Base-by-base conservation (phyloP, 2,113 vertebrate species). In the Tragelaphus buxtoni region DNA sequence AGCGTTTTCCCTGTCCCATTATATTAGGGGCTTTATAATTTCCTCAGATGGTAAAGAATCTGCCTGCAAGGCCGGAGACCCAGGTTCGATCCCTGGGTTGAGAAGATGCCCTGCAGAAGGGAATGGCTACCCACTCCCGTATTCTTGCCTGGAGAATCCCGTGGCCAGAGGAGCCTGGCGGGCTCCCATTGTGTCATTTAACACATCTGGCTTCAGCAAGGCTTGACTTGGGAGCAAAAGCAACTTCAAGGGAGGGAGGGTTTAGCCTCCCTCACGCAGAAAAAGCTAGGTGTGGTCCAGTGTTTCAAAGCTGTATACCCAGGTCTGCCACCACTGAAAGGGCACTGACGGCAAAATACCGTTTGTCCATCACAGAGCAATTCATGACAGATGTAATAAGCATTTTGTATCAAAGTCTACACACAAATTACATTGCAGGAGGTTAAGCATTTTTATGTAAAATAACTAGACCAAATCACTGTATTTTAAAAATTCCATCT, bases 371-470 rank as follows among this genome's bases (percentile, higher is more conserved):
- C 24, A 16, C 26, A 76, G 84, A 76, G 76, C 45, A 58, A 76
- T 9, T 81, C 72, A 72, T 42, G 55, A 95, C 45, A 95, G 28
- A 51, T 42, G 1, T n/a, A 95, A 72, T 13, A 84, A 61, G 58
- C 12, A 95, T 92, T 93, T 72, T 85, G 7, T 74, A 96, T 63
- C 28, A 80, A 96, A 91, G 53, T 69, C 49, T 91, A 77, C 39
- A 63, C 22, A 22, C 11, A 56, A 89, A 84, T 80, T 42, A 89
- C 42, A 47, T 7, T 11, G 26, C 72, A 32, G n/a, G 30, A 35
- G 20, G 77, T 24, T 84, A 85, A 84, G 28, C 10, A 51, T 91
- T 76, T 94, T 88, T 85, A 91, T 91, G 22, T 87, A 74, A 79
- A 94, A 39, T 63, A 89, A 49, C 13, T 65, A 88, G 53, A 49